Evolutionary conservation across 2,797 vertebrate species (phyloP), one percentile per base, ranked within the genome.

Genomic region (Gouania willdenowi): DNA sequence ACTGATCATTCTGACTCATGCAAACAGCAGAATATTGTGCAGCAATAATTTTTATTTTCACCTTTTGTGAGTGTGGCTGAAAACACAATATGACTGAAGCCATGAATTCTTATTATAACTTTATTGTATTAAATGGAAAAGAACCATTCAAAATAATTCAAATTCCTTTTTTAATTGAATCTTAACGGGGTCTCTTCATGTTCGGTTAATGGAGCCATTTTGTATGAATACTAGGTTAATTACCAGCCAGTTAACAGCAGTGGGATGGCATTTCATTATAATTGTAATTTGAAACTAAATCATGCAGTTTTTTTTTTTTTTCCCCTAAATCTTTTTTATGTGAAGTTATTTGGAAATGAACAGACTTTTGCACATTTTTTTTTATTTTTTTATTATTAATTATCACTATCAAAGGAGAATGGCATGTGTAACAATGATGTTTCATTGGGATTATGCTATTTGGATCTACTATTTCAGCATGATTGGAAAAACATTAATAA

Each of bases 11-110:
- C 41, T 10, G 19, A 17, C 31, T 20, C 29, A 69, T 60, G 59
- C 62, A 71, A 69, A 75, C 35, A 61, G 25, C 23, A 8, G 29
- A 48, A 75, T 65, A 75, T 75, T 45, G 34, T 54, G 45, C 34
- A 0, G 27, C 30, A 43, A 51, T 48, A 43, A 42, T 53, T 59
- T 41, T 55, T 5, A 43, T 44, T 48, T 3, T 2, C 39, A 37
- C 56, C 62, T 71, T 42, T 64, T 71, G 68, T 65, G 47, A 74
- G 54, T 52, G 45, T 23, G 40, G 29, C 58, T 49, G 71, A 72
- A 68, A 69, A 71, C 13, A 5, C 18, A 42, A 5, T 48, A 63
- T 45, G 49, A 47, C 4, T 1, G 14, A 3, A 28, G 48, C 41
- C 3, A 14, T 5, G 17, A 20, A 43, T 29, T 51, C 0, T 15